Evolutionary conservation across 2,797 vertebrate genomes (phyloP), one percentile per base, ranked within the genome.

Genomic region (Rhadinocentrus ornatus): DNA sequence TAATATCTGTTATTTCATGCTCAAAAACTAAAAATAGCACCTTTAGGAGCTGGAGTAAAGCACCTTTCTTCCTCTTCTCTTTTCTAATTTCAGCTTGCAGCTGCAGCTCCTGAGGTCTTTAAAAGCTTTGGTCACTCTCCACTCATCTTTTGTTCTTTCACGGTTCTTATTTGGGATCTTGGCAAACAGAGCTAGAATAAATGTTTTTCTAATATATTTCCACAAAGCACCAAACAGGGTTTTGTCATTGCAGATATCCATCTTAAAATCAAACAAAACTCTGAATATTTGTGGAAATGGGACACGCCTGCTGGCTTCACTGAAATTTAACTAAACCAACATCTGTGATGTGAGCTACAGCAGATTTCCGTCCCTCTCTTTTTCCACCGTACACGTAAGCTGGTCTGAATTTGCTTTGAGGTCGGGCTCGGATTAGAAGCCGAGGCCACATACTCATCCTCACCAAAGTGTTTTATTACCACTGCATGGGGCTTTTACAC

Each of bases 401-500:
- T 66, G 48, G 66, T 78, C 82, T 82, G 82, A 76, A 75, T 86
- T 81, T 74, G 81, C 80, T 91, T 87, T 86, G 76, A 89, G 85
- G 77, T 89, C 74, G 83, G 75, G 71, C 73, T 77, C 53, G 82
- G 84, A 84, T 91, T 85, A 87, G 82, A 89, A 82, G 74, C 77
- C 60, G 69, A 77, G 80, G 82, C 78, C 86, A 44, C 69, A 75
- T 72, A 75, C 80, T 84, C 87, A 71, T 76, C 48, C 61, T 72
- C 26, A 81, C 85, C 85, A 71, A 86, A 86, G 80, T 84, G 84
- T 91, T 90, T 85, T 69, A 87, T 90, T 89, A 91, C 88, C 78
- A 59, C 82, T 58, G 72, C 78, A 46, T n/a, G n/a, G 72, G 70
- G 78, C 41, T 81, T 53, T 80, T 77, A 68, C 84, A 82, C 64